These are phyloP conservation scores for Malaclemys terrapin DNA, from an alignment of 2,113 vertebrate genomes.

Conservation along the genomic window DNA sequence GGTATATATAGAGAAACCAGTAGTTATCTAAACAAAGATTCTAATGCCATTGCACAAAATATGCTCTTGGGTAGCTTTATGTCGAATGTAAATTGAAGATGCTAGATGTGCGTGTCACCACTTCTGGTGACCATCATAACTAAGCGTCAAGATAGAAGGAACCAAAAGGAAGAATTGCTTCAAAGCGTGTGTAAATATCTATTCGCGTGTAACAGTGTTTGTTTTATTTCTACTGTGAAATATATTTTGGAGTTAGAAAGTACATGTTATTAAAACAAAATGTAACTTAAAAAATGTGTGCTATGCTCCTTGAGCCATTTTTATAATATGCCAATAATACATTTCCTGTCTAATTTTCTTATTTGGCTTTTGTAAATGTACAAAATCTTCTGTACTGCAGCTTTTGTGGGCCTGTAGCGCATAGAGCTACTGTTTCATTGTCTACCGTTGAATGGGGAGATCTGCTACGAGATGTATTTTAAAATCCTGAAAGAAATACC, in stretches of 20 bases:
- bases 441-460: conserved; percentile 23
- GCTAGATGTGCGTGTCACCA: background rate
- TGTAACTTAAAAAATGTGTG: conserved; percentile 43
- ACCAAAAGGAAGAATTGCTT: conserved; percentile 34
- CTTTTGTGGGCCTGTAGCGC: conserved; percentile 38
- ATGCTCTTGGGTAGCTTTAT: background rate
- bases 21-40: background rate
- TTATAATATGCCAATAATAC: conserved; percentile 4
- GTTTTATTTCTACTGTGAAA: conserved; percentile 68
- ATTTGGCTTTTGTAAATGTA: conserved; percentile 36
- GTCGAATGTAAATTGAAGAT: conserved; percentile 51
- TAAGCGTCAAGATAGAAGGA: background rate
- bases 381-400: background rate
- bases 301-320: conserved; percentile 53
- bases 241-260: conserved; percentile 66
- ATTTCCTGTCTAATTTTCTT: conserved; percentile 32
- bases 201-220: conserved; percentile 38
- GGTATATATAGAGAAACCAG: background rate
- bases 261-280: conserved; percentile 47
- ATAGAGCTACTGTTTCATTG: background rate
- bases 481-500: background rate
- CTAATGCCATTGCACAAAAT: background rate
- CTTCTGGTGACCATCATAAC: background rate
- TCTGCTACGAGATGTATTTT: conserved; percentile 28
- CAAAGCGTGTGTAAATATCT: conserved; percentile 58